phyloP scores from a whole-genome alignment of 2,113 vertebrate species.

The Petrocephalus microphthalmus region DNA sequence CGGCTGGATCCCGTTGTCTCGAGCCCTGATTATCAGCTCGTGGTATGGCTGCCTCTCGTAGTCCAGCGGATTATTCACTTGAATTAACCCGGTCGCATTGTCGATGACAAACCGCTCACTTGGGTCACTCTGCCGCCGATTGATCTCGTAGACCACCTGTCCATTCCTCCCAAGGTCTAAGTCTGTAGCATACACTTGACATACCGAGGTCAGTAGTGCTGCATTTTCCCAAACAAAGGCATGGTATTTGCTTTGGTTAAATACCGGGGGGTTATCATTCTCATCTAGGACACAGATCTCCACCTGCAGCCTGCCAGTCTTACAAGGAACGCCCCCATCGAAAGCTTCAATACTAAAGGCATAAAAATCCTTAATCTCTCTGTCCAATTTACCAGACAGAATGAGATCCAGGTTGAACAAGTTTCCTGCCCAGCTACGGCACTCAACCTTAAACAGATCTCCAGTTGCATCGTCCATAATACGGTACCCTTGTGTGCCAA shows the following conservation, averaged over 20 bases:
- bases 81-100: conserved; percentile 64
- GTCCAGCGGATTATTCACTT: conserved; percentile 69
- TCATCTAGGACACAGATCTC: conserved; percentile 73
- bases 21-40: conserved; percentile 72
- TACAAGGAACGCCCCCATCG: conserved; percentile 75
- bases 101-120: conserved; percentile 66
- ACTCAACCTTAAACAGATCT: conserved; percentile 52
- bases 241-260: conserved; percentile 71
- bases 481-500: conserved; percentile 73
- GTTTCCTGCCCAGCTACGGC: conserved; percentile 34
- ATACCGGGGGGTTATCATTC: conserved; percentile 82
- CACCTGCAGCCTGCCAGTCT: conserved; percentile 61
- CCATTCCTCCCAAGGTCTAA: conserved; percentile 72
- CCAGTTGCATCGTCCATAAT: conserved; percentile 47
- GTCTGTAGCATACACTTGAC: conserved; percentile 74
- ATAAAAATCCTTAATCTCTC: conserved; percentile 65
- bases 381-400: conserved; percentile 64
- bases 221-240: conserved; percentile 67
- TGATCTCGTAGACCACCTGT: conserved; percentile 67
- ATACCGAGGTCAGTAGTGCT: conserved; percentile 55
- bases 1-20: conserved; percentile 71
- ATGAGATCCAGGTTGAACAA: conserved; percentile 63
- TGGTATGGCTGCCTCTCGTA: conserved; percentile 70
- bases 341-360: conserved; percentile 73
- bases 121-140: conserved; percentile 61